Conservation (phyloP, 2,797 vertebrate species). For the Eospalax fontanierii region DNA sequence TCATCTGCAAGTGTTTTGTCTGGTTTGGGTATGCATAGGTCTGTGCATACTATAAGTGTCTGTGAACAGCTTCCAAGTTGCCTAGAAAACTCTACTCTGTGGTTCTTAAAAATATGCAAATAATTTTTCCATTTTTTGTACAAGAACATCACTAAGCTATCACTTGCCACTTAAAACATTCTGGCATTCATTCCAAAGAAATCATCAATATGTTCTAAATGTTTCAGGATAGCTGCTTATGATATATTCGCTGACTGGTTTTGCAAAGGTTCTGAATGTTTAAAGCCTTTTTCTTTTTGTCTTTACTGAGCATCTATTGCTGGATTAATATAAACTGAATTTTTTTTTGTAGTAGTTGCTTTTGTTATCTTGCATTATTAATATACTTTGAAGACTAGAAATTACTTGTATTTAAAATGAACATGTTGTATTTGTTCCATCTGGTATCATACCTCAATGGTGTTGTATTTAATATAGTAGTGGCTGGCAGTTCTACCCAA, state of each 20-base stretch:
- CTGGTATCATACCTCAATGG: conserved; percentile 94
- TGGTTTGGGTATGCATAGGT: too few relatives aligned
- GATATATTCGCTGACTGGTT: background rate
- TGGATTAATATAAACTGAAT: conserved; percentile 51
- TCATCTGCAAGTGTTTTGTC: too few relatives aligned
- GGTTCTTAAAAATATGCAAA: background rate
- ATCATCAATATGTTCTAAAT: background rate
- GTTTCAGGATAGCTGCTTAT: background rate
- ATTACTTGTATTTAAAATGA: conserved; percentile 37
- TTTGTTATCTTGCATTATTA: conserved; percentile 54
- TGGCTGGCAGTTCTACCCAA: conserved; percentile 98
- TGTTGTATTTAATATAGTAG: conserved; percentile 99
- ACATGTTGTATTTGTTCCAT: conserved; percentile 11
- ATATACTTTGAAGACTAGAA: conserved; percentile 40
- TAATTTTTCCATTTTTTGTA: conserved; percentile 52
- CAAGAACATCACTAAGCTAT: background rate
- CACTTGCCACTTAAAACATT: conserved; percentile 16
- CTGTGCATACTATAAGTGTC: too few relatives aligned
- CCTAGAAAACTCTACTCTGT: background rate
- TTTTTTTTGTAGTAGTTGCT: background rate
- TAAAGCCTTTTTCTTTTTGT: background rate
- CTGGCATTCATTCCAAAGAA: background rate
- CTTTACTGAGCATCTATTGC: background rate
- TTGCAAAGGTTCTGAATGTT: background rate
- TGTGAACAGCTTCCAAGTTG: background rate